phyloP scores from a whole-genome alignment of 2,888 invertebrate genomes.

The Spilarctia lutea region DNA sequence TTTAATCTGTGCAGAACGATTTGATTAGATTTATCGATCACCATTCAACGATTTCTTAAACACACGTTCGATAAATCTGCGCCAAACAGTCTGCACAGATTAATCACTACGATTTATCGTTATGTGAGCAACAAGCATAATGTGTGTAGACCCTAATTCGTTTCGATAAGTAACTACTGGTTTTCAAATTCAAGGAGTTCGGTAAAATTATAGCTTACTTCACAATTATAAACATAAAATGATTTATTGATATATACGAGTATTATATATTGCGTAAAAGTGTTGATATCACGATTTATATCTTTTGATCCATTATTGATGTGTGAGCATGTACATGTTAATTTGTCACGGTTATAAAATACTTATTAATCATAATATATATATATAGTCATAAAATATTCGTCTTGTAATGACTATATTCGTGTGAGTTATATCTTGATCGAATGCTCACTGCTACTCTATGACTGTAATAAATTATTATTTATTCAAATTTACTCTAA shows the following conservation, averaged over 20 bases:
- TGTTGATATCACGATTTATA: slow-evolving; percentile 45
- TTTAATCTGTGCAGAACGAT: too few relatives aligned
- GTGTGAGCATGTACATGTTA: slow-evolving; percentile 17
- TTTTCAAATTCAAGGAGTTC: slow-evolving; percentile 50
- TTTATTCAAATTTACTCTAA: background rate
- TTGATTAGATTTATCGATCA: too few relatives aligned
- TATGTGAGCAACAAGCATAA: background rate
- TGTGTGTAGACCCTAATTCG: slow-evolving; percentile 6
- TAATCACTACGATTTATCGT: too few relatives aligned
- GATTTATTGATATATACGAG: slow-evolving; percentile 37
- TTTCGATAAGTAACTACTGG: slow-evolving; percentile 29
- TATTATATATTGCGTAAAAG: slow-evolving; percentile 32
- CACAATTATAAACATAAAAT: slow-evolving; percentile 44
- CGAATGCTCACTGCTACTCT: background rate
- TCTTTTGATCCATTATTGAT: slow-evolving; percentile 16
- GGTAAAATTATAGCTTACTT: slow-evolving; percentile 43
- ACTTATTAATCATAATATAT: slow-evolving; percentile 4
- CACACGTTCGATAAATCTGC: too few relatives aligned
- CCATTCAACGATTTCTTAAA: too few relatives aligned
- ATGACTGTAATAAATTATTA: background rate
- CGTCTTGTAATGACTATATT: background rate
- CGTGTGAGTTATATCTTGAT: slow-evolving; percentile 5
- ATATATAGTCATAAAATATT: slow-evolving; percentile 5
- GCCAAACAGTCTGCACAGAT: too few relatives aligned
- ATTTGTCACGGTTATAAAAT: slow-evolving; percentile 20